A percentile compares a stretch with the other conserved stretches of the same genome.
Evolutionary conservation across 2,113 vertebrate species (phyloP).

Genomic region (Catharus bicknelli): DNA sequence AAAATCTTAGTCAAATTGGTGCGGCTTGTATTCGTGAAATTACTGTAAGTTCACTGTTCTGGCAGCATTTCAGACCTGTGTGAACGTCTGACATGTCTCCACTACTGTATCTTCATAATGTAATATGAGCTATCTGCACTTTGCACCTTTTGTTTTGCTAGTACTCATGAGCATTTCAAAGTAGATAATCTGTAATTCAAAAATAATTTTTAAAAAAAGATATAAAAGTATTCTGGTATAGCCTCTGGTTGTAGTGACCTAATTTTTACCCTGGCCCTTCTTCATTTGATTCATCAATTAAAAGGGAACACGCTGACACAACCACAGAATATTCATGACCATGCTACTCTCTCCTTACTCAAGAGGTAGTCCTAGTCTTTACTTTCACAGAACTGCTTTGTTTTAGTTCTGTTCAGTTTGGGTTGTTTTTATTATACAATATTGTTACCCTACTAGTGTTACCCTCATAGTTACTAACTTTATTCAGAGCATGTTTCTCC

Average conservation of each 20-base stretch:
- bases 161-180: neutral
- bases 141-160: neutral
- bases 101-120: neutral
- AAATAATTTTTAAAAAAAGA: neutral
- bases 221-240: neutral
- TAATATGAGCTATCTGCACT: neutral
- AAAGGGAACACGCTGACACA: neutral
- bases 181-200: neutral
- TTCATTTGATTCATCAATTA: neutral
- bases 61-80: neutral
- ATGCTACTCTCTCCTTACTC: neutral
- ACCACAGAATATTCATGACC: neutral
- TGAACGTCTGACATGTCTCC: neutral
- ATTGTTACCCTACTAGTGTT: rapidly evolving
- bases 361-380: neutral
- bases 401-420: neutral
- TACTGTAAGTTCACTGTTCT: neutral
- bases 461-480: neutral
- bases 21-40: too few relatives aligned
- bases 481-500: neutral
- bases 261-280: neutral
- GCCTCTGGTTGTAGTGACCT: neutral
- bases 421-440: neutral
- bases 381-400: neutral
- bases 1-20: too few relatives aligned